phyloP scores from a whole-genome alignment of 2,797 vertebrate genomes.

The Limosa lapponica region DNA sequence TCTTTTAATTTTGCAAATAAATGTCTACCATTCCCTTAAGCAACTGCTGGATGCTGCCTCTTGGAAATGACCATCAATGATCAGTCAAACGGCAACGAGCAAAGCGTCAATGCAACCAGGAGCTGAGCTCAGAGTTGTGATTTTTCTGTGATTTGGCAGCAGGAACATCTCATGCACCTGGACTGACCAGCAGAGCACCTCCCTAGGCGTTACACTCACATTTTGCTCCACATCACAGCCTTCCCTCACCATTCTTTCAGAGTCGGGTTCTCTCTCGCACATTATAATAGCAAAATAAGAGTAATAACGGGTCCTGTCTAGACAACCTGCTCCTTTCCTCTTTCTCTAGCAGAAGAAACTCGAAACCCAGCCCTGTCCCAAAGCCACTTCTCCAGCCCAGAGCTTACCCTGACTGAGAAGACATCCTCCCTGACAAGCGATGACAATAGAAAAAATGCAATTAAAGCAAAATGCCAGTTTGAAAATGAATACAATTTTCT shows the following conservation, averaged over 20 bases:
- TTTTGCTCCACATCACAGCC: neutral
- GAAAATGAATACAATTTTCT: slow-evolving; percentile 70
- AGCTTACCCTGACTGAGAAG: slow-evolving; percentile 7
- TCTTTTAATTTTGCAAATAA: neutral
- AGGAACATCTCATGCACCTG: neutral
- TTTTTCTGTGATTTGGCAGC: neutral
- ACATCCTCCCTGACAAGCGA: slow-evolving; percentile 40
- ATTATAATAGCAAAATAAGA: neutral
- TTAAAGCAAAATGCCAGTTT: slow-evolving; percentile 66
- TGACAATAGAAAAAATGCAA: slow-evolving; percentile 52
- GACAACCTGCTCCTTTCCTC: neutral
- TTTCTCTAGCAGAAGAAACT: neutral
- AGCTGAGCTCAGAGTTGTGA: neutral
- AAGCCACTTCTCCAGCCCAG: neutral
- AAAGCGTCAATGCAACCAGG: neutral
- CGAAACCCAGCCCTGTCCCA: neutral
- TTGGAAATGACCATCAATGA: rapidly evolving
- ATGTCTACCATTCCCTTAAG: neutral
- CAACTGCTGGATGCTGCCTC: neutral
- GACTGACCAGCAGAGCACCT: neutral
- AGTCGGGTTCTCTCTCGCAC: neutral
- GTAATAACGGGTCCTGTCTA: neutral
- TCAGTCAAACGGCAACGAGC: neutral
- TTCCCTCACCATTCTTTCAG: neutral
- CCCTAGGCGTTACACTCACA: rapidly evolving